phyloP scores from a whole-genome alignment of 1,140 invertebrate species.

The Meloidogyne exigua region DNA sequence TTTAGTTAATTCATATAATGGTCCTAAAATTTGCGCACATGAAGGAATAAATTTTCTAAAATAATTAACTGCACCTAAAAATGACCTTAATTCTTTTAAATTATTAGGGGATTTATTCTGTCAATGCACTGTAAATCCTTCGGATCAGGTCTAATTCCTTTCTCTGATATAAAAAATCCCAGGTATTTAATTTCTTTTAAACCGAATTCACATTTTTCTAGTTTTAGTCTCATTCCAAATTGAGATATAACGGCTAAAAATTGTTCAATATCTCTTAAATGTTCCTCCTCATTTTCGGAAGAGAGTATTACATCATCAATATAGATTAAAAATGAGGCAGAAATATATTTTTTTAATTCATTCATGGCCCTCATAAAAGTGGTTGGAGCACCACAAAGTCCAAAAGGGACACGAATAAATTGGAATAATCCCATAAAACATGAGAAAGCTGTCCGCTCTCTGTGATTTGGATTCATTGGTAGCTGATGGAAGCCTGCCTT shows the following conservation, averaged over 20 bases:
- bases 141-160: neutral
- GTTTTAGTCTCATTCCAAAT: constrained; percentile 17
- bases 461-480: constrained; percentile 9
- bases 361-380: constrained; percentile 37
- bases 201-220: constrained; percentile 25
- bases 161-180: neutral
- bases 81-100: constrained; percentile 31
- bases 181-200: neutral
- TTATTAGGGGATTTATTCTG: constrained; percentile 30
- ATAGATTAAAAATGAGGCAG: constrained; percentile 27
- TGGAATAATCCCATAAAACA: constrained; percentile 31
- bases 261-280: constrained; percentile 28
- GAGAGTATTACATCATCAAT: constrained; percentile 26
- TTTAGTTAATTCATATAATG: constrained; percentile 38
- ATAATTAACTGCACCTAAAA: constrained; percentile 35
- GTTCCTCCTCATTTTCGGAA: constrained; percentile 11
- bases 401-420: constrained; percentile 36
- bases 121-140: constrained; percentile 15
- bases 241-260: constrained; percentile 7
- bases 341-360: constrained; percentile 22
- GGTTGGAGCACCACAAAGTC: constrained; percentile 17
- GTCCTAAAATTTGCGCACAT: constrained; percentile 29
- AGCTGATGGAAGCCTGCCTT: constrained; percentile 26
- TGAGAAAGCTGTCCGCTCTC: constrained; percentile 31
- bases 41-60: constrained; percentile 37